Evolutionary conservation across 2,888 invertebrate species (phyloP), one percentile per base, ranked within the genome.

Genomic region (Limnephilus rhombicus): DNA sequence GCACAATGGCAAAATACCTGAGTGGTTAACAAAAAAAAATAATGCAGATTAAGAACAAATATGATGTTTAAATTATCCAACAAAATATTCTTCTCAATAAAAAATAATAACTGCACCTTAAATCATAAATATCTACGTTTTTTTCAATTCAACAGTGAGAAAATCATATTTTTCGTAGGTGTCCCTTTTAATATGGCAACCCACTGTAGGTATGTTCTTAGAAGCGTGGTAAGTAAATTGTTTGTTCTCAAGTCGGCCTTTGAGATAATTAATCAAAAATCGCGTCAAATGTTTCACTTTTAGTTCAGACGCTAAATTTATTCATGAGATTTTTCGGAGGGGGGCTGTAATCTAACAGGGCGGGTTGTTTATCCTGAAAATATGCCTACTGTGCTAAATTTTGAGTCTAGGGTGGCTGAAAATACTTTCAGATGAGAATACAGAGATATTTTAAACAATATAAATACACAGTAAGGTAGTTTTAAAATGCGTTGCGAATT

Each of bases 251-350:
- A 68, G 7, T 68, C 68, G 68, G 68, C 68, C 68, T 68, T 68
- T 68, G 68, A 68, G 83, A 83, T 37, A 83, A 83, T 83, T 83
- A 83, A 83, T 83, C 83, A 83, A 83, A 83, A 83, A 37, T 83
- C 34, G 24, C 83, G 24, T 34, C 83, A 83, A 83, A 83, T 37
- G 37, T 83, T 37, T 83, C 31, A 83, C 83, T 83, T 37, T 83
- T 83, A 34, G 83, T 83, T 83, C 24, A 37, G 24, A 18, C 34
- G 37, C 37, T 83, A 24, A 83, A 83, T 83, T 83, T 83, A 83
- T 83, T 83, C 34, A 83, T 83, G 83, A 83, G 83, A 83, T 37
- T 11, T 83, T 34, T 83, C 37, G 11, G 83, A 9, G 37, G 11
- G 24, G 37, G 83, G 83, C 2, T 31, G 37, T 83, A 37, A 83